Conservation (phyloP, 1,140 invertebrate species). For the Orius insidiosus region DNA sequence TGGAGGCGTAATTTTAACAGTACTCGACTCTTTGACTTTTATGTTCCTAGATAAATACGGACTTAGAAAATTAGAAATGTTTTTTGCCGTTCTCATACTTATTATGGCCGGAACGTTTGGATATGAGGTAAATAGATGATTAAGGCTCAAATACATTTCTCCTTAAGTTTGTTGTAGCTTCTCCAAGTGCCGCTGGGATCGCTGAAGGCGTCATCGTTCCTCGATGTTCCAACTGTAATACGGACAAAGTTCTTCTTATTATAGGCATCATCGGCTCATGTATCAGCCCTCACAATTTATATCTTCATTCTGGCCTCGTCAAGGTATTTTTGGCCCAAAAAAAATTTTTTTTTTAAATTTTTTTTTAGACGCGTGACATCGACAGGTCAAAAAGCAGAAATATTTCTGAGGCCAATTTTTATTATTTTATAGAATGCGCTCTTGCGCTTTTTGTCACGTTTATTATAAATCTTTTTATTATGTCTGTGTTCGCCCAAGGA, state of each 20-base stretch:
- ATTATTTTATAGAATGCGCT: slow-evolving; percentile 71
- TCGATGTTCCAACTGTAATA: slow-evolving; percentile 56
- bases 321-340: slow-evolving; percentile 38
- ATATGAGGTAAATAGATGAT: slow-evolving; percentile 50
- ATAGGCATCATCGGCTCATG: slow-evolving; percentile 84
- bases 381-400: slow-evolving; percentile 53
- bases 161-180: slow-evolving; percentile 51
- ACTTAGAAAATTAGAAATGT: slow-evolving; percentile 69
- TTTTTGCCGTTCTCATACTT: slow-evolving; percentile 70
- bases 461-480: slow-evolving; percentile 81
- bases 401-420: slow-evolving; percentile 70
- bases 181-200: slow-evolving; percentile 52
- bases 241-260: slow-evolving; percentile 53
- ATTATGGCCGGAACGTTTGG: slow-evolving; percentile 82
- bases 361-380: slow-evolving; percentile 57
- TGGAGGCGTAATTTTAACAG: slow-evolving; percentile 73
- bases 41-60: slow-evolving; percentile 83
- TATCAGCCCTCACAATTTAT: slow-evolving; percentile 94
- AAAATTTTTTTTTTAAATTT: background rate
- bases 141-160: slow-evolving; percentile 3
- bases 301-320: slow-evolving; percentile 82
- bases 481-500: slow-evolving; percentile 72
- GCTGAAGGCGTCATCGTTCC: slow-evolving; percentile 68
- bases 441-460: slow-evolving; percentile 72
- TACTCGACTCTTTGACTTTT: slow-evolving; percentile 86